Percentiles rank a stretch among this genome's conserved stretches.
These are phyloP conservation scores for Drosophila tristis DNA, from an alignment of 1,140 invertebrate species.

Conservation along the genomic window DNA sequence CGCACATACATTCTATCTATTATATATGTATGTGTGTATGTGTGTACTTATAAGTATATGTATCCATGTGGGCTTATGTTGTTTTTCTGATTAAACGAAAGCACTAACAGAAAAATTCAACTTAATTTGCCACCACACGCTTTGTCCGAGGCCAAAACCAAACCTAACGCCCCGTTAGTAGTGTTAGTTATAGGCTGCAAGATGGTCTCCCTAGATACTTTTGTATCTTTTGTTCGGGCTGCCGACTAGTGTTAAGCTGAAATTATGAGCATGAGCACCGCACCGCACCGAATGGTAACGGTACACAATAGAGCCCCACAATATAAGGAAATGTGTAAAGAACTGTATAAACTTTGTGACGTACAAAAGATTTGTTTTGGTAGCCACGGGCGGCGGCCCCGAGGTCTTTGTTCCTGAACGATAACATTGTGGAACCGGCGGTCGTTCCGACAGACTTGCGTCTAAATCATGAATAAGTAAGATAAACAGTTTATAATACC, in stretches of 20 bases:
- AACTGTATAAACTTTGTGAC: no score
- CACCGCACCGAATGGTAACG: constrained; percentile 19
- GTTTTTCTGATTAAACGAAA: constrained; percentile 77
- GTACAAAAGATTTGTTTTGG: constrained; percentile 25
- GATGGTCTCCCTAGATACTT: constrained; percentile 48
- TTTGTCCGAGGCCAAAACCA: constrained; percentile 39
- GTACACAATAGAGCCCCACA: constrained; percentile 3
- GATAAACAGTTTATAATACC: not conserved
- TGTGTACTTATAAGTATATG: constrained; percentile 8
- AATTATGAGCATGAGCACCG: constrained; percentile 53
- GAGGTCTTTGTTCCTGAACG: constrained; percentile 14
- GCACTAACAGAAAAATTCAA: constrained; percentile 69
- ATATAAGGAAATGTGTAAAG: constrained; percentile 1
- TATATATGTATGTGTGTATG: constrained; percentile 1
- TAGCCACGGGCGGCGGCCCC: not conserved
- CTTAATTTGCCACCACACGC: constrained; percentile 54
- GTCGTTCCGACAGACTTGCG: not conserved
- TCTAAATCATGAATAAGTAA: not conserved
- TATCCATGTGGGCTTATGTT: constrained; percentile 25
- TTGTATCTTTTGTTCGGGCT: constrained; percentile 34
- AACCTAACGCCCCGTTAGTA: not conserved
- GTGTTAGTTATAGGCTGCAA: not conserved
- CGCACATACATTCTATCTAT: constrained; percentile 8
- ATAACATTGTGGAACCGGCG: constrained; percentile 12
- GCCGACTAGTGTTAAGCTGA: constrained; percentile 43